Evolutionary conservation across 2,113 vertebrate species (phyloP), one percentile per base, ranked within the genome.

Genomic region (Poicephalus gulielmi): DNA sequence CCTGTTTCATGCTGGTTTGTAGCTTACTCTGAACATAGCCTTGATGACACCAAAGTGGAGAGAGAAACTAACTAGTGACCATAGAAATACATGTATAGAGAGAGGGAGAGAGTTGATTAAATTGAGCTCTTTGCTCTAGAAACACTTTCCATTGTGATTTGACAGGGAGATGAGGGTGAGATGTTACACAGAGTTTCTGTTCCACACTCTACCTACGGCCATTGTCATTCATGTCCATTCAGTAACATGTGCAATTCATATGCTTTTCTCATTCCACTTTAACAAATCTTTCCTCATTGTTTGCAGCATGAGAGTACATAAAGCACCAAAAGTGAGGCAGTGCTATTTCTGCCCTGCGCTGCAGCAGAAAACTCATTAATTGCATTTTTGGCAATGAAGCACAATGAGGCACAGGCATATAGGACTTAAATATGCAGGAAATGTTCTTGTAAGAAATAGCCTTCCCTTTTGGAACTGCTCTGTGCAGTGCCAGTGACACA

Each of bases 321-420:
- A 47, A 95, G 85, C 74, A 73, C 39, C 63, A 74, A 66, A 83
- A 86, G 50, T 39, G 60, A 93, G 86, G 84, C 95, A 91, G 53
- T 3, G 18, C 69, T 82, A 57, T 70, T 95, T 87, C 83, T 96
- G 88, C 78, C 70, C 67, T 35, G 79, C 14, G 11, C 79, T 91
- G 87, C 87, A 85, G 68, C 44, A 86, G 92, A 82, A 68, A 96
- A 73, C 77, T 66, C 93, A 90, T 95, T 97, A 97, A 95, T 74
- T 85, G 95, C 93, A 52, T 93, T 95, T 96, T 94, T 87, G 94
- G 90, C 95, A 94, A 60, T 8, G 66, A 85, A 86, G 60, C 76
- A 60, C 83, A 68, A 53, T 22, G 68, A 93, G 66, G 70, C 82
- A 73, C 30, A 8, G 18, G 60, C 77, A 31, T 67, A 53, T 11